Base-by-base conservation (phyloP, 2,797 vertebrate species). In the Neosilurus mollespiculum region DNA sequence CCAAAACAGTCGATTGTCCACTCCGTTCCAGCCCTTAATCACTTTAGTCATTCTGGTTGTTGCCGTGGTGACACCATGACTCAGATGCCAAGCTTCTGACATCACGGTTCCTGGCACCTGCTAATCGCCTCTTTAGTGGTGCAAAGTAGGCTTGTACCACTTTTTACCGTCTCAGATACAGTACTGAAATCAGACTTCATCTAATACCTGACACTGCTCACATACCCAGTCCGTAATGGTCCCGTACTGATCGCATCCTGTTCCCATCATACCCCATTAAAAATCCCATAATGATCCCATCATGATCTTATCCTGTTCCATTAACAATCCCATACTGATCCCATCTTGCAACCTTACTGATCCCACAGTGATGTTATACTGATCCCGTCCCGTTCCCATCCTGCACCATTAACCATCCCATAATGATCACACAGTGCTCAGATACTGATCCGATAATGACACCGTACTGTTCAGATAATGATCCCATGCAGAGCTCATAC, bases 71-170 rank as follows among this genome's bases (percentile, higher is more conserved):
- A 76, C 73, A 75, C 72, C 22, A 1, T 37, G 73, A 76, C 30
- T 59, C 73, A 76, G 56, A 76, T 20, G 9, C 54, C 73, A 76
- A 61, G 73, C 56, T 9, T 76, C 56, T 76, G 73, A 76, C 73
- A 59, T 76, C 56, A 59, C 22, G 2, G 14, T 3, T 56, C 56
- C 9, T 73, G 71, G 53, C 53, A 34, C 54, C 72, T 59, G 53
- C 58, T 11, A 37, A 22, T 20, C 9, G 4, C 18, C 30, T 3
- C 56, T 76, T 22, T 18, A 22, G 56, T 6, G 30, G 73, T 61
- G 56, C 18, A 37, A 76, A 76, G 20, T 37, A 7, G 20, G 72
- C 56, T 10, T 22, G 72, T 37, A 14, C 56, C 18, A 14, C 11
- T 11, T 76, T 34, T 59, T 59, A 4, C 9, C 16, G 22, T 34